Percentiles rank a stretch among this genome's conserved stretches.
phyloP scores from a whole-genome alignment of 2,888 invertebrate species.

The Pilophorus perplexus region DNA sequence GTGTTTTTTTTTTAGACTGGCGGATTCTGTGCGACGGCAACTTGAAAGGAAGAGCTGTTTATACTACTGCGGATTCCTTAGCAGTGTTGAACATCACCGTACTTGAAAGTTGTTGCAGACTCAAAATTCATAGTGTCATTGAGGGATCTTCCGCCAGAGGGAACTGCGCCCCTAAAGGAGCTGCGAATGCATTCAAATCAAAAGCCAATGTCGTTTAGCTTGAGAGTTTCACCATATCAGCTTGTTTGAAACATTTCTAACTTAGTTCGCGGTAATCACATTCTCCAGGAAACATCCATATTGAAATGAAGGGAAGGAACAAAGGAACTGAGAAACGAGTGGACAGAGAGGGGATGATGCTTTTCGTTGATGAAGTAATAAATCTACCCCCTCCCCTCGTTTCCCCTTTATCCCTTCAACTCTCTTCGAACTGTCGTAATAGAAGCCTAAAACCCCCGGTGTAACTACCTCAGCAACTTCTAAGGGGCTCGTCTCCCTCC shows the following conservation, averaged over 20 bases:
- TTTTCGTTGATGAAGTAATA: conserved; percentile 27
- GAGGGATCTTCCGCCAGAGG: too few relatives aligned
- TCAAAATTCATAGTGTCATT: too few relatives aligned
- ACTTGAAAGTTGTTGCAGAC: too few relatives aligned
- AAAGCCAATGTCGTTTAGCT: too few relatives aligned
- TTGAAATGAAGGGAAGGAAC: conserved; percentile 28
- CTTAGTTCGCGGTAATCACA: conserved; percentile 7
- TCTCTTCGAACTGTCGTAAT: conserved; percentile 9
- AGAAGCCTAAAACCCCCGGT: conserved; percentile 21
- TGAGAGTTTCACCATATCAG: too few relatives aligned
- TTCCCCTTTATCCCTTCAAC: neutral
- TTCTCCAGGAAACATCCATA: conserved; percentile 17
- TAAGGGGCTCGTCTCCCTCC: conserved; percentile 1
- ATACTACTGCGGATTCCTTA: too few relatives aligned
- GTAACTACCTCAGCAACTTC: conserved; percentile 27
- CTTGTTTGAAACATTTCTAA: conserved; percentile 1
- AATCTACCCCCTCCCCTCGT: neutral
- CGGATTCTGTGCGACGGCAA: too few relatives aligned
- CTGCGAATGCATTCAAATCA: too few relatives aligned
- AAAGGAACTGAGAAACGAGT: conserved; percentile 19
- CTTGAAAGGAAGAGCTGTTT: too few relatives aligned
- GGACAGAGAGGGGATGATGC: conserved; percentile 14
- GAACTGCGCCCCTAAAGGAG: too few relatives aligned
- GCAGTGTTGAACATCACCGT: too few relatives aligned
- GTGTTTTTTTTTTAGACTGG: too few relatives aligned